These are phyloP conservation scores for Leucosticte australis DNA, from an alignment of 2,113 vertebrate genomes.

Conservation along the genomic window DNA sequence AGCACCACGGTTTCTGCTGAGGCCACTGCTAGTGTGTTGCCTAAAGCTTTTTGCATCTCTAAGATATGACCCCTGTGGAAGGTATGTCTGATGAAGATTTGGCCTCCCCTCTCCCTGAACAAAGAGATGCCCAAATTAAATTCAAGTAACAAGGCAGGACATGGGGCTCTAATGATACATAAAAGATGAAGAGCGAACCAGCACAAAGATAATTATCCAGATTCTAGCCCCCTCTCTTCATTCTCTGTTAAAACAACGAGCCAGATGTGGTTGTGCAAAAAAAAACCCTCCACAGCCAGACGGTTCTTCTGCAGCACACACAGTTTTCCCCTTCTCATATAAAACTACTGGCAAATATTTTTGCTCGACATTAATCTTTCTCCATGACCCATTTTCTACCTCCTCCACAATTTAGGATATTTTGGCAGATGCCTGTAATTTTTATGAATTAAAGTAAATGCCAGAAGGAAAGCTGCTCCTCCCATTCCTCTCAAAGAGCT, in stretches of 20 bases:
- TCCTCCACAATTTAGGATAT: slow-evolving; percentile 44
- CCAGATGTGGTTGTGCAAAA: neutral
- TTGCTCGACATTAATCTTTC: slow-evolving; percentile 3
- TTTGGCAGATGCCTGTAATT: slow-evolving; percentile 48
- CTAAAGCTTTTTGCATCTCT: neutral
- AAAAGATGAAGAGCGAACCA: neutral
- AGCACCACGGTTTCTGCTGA: neutral
- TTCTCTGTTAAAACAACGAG: neutral
- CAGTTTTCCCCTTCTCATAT: neutral
- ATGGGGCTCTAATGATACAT: accelerated
- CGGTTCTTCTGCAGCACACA: neutral
- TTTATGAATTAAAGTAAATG: slow-evolving; percentile 63
- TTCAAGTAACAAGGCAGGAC: neutral
- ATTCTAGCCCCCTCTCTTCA: neutral
- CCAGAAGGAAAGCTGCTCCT: slow-evolving; percentile 24
- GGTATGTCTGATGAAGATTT: neutral
- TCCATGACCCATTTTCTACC: slow-evolving; percentile 40
- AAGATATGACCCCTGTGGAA: neutral
- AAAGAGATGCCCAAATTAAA: neutral
- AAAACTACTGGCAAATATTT: slow-evolving; percentile 46
- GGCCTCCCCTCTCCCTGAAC: neutral
- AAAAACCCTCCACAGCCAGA: neutral
- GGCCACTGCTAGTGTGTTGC: neutral
- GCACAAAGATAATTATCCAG: neutral
- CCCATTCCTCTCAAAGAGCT: neutral